Base-by-base conservation (phyloP, 2,113 vertebrate genomes). In the Piaya cayana region DNA sequence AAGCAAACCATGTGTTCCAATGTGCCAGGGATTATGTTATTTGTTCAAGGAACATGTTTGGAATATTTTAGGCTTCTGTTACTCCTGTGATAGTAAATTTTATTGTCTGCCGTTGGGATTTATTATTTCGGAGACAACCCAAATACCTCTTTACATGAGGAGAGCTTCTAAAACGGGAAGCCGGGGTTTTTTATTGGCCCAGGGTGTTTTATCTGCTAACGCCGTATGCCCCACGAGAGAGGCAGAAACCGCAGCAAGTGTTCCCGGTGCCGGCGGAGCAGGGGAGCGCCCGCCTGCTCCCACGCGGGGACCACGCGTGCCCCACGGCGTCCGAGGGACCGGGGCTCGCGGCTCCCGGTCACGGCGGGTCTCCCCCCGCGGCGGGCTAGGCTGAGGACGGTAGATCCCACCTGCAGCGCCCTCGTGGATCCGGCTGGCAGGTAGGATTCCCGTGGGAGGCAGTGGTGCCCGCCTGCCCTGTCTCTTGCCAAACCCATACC, bases 1-100 rank as follows among this genome's bases (percentile, higher is more conserved):
- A 99, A 98, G 98, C 98, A 98, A 99, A 98, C 98, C 99, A 99
- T 99, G 99, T 99, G 98, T 99, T 98, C 98, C 95, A 93, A 96
- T 90, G 86, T 97, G 98, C 97, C 97, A 98, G 95, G 98, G 98
- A 98, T 98, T 98, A 97, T 89, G 92, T 93, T 98, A 95, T 97
- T 98, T 98, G 96, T 91, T 97, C 97, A 94, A 97, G 96, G 95
- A 98, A 96, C 97, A 97, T 97, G 97, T 86, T 97, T 75, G 8
- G 96, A 98, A 98, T 98, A 97, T 97, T 97, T 98, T 96, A 97
- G 97, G 98, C 97, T 98, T 98, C 98, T 97, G 98, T 98, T 98
- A 98, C 95, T 97, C 96, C 96, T 93, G 96, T 93, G 96, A 97
- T 97, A 96, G 95, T 95, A 97, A 97, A 95, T 97, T 97, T 97